Base-by-base conservation (phyloP, 1,140 invertebrate species). In the Elymnias hypermnestra region DNA sequence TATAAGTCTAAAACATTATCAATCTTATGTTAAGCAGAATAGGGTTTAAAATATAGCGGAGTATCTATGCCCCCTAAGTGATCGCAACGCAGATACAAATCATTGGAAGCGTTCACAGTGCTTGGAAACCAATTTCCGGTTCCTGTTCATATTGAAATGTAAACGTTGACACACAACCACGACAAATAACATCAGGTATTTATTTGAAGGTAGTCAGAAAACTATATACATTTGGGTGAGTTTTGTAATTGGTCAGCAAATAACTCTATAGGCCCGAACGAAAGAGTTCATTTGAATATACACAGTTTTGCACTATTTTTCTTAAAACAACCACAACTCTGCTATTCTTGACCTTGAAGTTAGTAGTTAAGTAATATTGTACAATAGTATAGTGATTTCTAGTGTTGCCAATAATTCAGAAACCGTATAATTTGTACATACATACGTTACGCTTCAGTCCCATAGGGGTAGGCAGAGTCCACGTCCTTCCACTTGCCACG, bases 71-170 rank as follows among this genome's bases (percentile, higher is more conserved):
- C 37, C 45, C 45, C 44, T 10, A 42, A 37, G 35, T 42, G 41
- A 55, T 49, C 41, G 39, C 28, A 39, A 18, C 42, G 33, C 28
- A 25, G 44, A 47, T 54, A 64, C 61, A 57, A 59, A 66, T 66
- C 56, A 63, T 54, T 57, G 49, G 51, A 37, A 62, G 53, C 57
- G 63, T 63, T 59, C 45, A 41, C 56, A 57, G 56, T 57, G 52
- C 56, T 66, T 59, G 48, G 53, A 53, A 63, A 66, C 57, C 59
- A 66, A 66, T 66, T 63, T 66, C 63, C 63, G 51, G 51, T 53
- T 56, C 51, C 53, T 53, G 58, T 63, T 58, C 45, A 57, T 57
- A 66, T 66, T 59, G 63, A 57, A 66, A 63, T 66, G 63, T 66
- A 57, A 63, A 60, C 61, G 57, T 40, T 40, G 43, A 53, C 44